A percentile compares a stretch with the other conserved stretches of the same genome.
Evolutionary conservation across 2,888 invertebrate genomes (phyloP).

Genomic region (Caradrina kadenii): DNA sequence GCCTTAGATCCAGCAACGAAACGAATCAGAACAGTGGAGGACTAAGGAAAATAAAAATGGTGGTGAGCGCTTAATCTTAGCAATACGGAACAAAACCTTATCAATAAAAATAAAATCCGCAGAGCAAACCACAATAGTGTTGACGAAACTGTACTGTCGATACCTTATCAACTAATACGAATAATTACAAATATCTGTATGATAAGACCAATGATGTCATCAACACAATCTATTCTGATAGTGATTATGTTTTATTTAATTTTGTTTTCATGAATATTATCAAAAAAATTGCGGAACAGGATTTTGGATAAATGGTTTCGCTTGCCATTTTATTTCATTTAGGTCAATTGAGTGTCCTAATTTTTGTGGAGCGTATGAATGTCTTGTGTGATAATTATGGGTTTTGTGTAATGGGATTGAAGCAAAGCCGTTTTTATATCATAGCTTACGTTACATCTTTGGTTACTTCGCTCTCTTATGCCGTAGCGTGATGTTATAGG

Average conservation of each 20-base stretch:
- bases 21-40: too few species aligned
- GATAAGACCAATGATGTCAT: slow-evolving; percentile 47
- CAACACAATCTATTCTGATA: slow-evolving; percentile 35
- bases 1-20: too few species aligned
- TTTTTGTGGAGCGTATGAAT: background rate
- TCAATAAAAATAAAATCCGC: slow-evolving; percentile 32
- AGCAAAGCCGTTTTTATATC: too few species aligned
- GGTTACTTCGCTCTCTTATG: too few species aligned
- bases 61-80: background rate
- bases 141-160: slow-evolving; percentile 26
- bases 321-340: slow-evolving; percentile 8
- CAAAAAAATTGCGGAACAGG: slow-evolving; percentile 11
- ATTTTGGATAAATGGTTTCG: slow-evolving; percentile 1
- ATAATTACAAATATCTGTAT: slow-evolving; percentile 41
- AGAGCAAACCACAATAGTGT: background rate
- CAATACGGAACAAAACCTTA: slow-evolving; percentile 27
- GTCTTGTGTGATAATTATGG: background rate
- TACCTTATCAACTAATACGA: slow-evolving; percentile 45
- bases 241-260: slow-evolving; percentile 36
- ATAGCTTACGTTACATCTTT: too few species aligned
- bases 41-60: too few species aligned
- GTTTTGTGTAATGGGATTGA: too few species aligned
- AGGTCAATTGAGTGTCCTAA: background rate
- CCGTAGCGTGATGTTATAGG: too few species aligned
- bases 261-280: background rate